phyloP scores from a whole-genome alignment of 2,888 invertebrate species.

The Synergus japonicus region DNA sequence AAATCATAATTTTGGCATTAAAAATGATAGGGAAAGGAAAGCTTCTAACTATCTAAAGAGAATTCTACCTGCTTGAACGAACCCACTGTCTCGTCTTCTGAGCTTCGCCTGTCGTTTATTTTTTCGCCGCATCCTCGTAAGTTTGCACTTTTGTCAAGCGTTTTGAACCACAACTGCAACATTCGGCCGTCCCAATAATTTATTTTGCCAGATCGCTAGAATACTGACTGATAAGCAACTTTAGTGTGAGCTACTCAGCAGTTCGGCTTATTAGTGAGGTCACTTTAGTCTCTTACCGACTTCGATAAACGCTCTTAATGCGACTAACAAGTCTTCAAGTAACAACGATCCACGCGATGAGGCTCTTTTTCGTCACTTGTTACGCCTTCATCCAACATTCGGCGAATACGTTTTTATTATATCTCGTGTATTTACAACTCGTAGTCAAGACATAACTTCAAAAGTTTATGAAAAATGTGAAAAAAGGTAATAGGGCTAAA shows the following conservation, averaged over 20 bases:
- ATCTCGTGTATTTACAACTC: not conserved
- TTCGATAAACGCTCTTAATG: conserved; percentile 68
- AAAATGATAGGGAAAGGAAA: not conserved
- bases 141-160: conserved; percentile 44
- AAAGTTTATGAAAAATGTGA: too few relatives aligned
- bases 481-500: not conserved
- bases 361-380: conserved; percentile 23
- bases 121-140: conserved; percentile 41
- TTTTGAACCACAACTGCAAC: conserved; percentile 48
- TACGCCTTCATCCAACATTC: conserved; percentile 16
- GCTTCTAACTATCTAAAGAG: conserved; percentile 48
- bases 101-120: conserved; percentile 45
- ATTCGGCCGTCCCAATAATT: conserved; percentile 5
- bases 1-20: not conserved
- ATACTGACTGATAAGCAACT: conserved; percentile 11
- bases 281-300: conserved; percentile 47
- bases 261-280: conserved; percentile 44
- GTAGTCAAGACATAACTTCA: not conserved
- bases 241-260: conserved; percentile 13
- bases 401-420: conserved; percentile 28
- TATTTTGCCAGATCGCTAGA: conserved; percentile 7
- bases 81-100: conserved; percentile 66
- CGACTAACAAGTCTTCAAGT: conserved; percentile 63
- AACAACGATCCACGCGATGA: conserved; percentile 40
- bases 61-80: conserved; percentile 65